Evolutionary conservation across 1,140 invertebrate genomes (phyloP).

Genomic region (Drosophila pseudoananassae): DNA sequence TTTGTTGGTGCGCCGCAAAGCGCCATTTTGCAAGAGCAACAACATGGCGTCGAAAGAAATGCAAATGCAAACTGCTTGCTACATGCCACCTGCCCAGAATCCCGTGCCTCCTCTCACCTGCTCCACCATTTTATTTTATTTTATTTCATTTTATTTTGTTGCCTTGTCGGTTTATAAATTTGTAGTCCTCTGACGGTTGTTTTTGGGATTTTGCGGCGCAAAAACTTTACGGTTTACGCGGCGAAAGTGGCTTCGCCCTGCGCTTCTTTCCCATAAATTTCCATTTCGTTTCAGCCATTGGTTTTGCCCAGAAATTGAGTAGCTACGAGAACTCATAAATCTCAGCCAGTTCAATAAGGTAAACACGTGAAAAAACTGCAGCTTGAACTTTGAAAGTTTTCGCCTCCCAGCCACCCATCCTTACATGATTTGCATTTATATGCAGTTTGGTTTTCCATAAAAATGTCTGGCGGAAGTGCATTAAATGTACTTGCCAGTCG

Average conservation of each 20-base stretch:
- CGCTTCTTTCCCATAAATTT: slow-evolving; percentile 69
- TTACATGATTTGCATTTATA: slow-evolving; percentile 62
- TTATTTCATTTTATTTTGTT: slow-evolving; percentile 70
- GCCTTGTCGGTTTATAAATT: slow-evolving; percentile 76
- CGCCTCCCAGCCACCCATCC: background rate
- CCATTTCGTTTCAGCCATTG: slow-evolving; percentile 77
- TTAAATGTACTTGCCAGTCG: slow-evolving; percentile 39
- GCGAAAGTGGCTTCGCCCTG: slow-evolving; percentile 67
- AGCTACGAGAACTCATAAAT: slow-evolving; percentile 72
- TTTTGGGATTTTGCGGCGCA: slow-evolving; percentile 60
- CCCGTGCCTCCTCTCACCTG: slow-evolving; percentile 30
- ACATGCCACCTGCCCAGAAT: slow-evolving; percentile 57
- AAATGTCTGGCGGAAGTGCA: slow-evolving; percentile 58
- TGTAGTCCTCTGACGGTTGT: slow-evolving; percentile 61
- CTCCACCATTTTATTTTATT: slow-evolving; percentile 56
- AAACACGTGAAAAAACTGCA: slow-evolving; percentile 59
- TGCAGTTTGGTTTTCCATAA: slow-evolving; percentile 40
- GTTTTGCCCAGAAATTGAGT: slow-evolving; percentile 74
- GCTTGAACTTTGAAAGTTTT: slow-evolving; percentile 52
- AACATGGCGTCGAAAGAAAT: slow-evolving; percentile 71
- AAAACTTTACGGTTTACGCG: slow-evolving; percentile 71
- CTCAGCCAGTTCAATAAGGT: slow-evolving; percentile 74
- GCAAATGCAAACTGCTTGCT: slow-evolving; percentile 52
- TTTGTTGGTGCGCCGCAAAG: slow-evolving; percentile 73
- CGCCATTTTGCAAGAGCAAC: slow-evolving; percentile 76